Conservation (phyloP, 2,113 vertebrate species). For the Elgaria multicarinata region DNA sequence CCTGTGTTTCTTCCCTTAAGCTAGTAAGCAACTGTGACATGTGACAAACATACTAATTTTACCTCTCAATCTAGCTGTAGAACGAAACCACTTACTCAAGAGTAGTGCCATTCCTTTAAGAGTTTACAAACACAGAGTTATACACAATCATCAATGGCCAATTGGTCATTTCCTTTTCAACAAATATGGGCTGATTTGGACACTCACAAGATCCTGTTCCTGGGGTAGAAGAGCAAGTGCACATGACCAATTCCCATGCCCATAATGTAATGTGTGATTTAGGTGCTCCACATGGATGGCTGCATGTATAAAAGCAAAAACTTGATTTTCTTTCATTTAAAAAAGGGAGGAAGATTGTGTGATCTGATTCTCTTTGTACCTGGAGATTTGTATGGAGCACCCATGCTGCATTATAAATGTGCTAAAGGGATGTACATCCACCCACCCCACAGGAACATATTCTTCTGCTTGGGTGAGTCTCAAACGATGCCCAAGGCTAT, state of each 20-base stretch:
- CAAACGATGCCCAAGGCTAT: neutral
- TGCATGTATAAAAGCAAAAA: neutral
- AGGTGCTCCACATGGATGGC: no score
- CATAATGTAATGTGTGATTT: neutral
- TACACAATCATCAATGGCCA: neutral
- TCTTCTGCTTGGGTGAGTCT: neutral
- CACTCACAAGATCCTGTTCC: neutral
- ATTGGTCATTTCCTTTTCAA: neutral
- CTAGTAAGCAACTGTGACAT: conserved; percentile 1
- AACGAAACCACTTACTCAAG: neutral
- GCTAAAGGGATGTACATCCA: neutral
- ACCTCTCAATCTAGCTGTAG: neutral
- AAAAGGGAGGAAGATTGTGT: no score
- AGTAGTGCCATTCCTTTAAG: neutral
- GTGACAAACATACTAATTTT: conserved; percentile 17
- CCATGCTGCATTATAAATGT: neutral
- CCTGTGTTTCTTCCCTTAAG: neutral
- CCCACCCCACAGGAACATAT: neutral
- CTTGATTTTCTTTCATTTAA: neutral
- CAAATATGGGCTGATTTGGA: neutral
- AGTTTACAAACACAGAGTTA: neutral
- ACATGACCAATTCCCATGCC: neutral
- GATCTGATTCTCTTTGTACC: neutral
- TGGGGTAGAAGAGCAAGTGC: neutral
- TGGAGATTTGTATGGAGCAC: neutral